Percentiles rank a stretch among this genome's conserved stretches.
phyloP scores from a whole-genome alignment of 2,797 vertebrate genomes.

The Balearica regulorum region DNA sequence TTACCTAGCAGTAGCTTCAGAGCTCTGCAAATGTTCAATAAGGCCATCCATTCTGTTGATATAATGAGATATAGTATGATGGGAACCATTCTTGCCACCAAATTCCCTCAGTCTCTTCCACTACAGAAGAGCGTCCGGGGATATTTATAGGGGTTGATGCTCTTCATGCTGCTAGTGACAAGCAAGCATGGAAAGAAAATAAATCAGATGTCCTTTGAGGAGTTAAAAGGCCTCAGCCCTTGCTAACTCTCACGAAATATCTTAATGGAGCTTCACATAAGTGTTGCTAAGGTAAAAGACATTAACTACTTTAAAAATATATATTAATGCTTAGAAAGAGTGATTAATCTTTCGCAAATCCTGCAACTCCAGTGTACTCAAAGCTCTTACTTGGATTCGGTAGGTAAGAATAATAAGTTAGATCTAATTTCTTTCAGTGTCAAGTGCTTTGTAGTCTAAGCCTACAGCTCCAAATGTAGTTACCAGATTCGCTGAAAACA shows the following conservation, averaged over 20 bases:
- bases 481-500: neutral
- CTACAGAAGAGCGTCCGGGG: neutral
- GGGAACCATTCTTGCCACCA: neutral
- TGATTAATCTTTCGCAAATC: neutral
- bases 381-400: neutral
- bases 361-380: neutral
- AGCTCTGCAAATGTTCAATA: neutral
- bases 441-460: neutral
- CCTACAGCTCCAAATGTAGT: neutral
- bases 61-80: neutral
- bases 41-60: neutral
- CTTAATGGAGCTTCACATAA: neutral
- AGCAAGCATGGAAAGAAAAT: neutral
- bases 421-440: neutral
- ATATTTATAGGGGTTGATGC: neutral
- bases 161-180: neutral
- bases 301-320: neutral
- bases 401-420: neutral
- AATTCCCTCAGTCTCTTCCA: neutral
- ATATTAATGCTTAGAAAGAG: neutral
- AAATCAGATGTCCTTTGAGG: neutral
- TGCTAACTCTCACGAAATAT: neutral
- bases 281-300: neutral
- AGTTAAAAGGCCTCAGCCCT: neutral
- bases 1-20: conserved; percentile 23